Evolutionary conservation across 2,113 vertebrate genomes (phyloP), one percentile per base, ranked within the genome.

Genomic region (Phoxinus phoxinus): DNA sequence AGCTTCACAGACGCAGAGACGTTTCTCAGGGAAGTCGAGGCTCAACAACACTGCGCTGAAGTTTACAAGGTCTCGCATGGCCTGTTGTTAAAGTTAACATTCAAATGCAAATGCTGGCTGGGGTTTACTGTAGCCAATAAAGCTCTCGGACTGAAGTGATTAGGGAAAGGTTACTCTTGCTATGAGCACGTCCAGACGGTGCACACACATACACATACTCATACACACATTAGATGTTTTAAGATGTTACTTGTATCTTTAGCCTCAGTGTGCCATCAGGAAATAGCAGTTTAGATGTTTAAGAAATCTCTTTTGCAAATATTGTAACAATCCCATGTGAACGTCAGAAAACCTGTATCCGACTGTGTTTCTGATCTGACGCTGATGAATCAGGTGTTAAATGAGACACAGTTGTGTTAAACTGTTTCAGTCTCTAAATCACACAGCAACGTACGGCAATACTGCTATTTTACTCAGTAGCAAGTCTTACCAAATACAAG

Each of bases 41-140:
- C 30, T 17, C 37, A 41, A 81, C 81, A 37, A 44, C 59, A 19
- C 12, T 65, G 35, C 19, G 74, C 56, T 71, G 23, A n/a, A 82
- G 79, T 83, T 82, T 81, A 73, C 61, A 56, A 79, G 59, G 17
- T 59, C 30, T 35, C 32, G 37, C 13, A 84, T 71, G 41, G 19
- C 83, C 73, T 17, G 27, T 63, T 79, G 84, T 58, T 59, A 46
- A 80, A 85, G 35, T 76, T 41, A 53, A 67, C 84, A n/a, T 30
- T 63, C 59, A 53, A 8, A 51, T 72, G 82, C 67, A 84, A 84
- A 84, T 35, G 41, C 30, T 32, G 30, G n/a, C 27, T 59, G 41
- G 41, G 67, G 21, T 82, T 83, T 32, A n/a, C n/a, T 30, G 12
- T 37, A 32, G 65, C 65, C 53, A 76, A 48, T 61, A 59, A 48